A percentile compares a stretch with the other conserved stretches of the same genome.
Evolutionary conservation across 1,140 invertebrate genomes (phyloP).

Genomic region (Lethrus apterus): DNA sequence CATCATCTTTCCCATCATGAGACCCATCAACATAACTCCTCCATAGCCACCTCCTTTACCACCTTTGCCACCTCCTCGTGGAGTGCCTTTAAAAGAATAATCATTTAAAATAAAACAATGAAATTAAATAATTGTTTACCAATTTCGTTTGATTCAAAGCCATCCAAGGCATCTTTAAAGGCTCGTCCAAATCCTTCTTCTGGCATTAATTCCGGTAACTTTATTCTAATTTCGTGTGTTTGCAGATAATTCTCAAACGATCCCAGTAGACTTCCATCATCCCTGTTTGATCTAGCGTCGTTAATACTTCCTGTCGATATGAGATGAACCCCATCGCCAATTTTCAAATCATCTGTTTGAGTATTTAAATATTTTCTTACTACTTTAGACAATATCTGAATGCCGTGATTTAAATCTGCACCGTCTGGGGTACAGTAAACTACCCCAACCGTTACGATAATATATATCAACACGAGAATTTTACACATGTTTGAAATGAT

Average conservation of each 20-base stretch:
- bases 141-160: constrained; percentile 28
- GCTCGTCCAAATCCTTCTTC: constrained; percentile 36
- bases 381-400: constrained; percentile 34
- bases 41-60: constrained; percentile 34
- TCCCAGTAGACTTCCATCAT: constrained; percentile 47
- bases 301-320: constrained; percentile 42
- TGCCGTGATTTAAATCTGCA: constrained; percentile 26
- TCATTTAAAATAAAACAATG: not conserved
- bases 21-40: constrained; percentile 53
- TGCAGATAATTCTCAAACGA: constrained; percentile 57
- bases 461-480: constrained; percentile 3
- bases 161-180: constrained; percentile 36
- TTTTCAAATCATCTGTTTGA: constrained; percentile 43
- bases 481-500: constrained; percentile 20
- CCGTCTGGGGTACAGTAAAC: constrained; percentile 21
- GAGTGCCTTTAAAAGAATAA: constrained; percentile 37
- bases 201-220: constrained; percentile 54
- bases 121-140: constrained; percentile 19
- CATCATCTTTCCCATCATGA: constrained; percentile 69
- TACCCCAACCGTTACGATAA: constrained; percentile 20
- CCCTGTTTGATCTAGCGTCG: constrained; percentile 41
- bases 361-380: constrained; percentile 35
- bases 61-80: constrained; percentile 46
- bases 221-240: constrained; percentile 61
- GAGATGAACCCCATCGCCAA: constrained; percentile 56